These are phyloP conservation scores for Patella pellucida DNA, from an alignment of 2,888 invertebrate species.

Conservation along the genomic window DNA sequence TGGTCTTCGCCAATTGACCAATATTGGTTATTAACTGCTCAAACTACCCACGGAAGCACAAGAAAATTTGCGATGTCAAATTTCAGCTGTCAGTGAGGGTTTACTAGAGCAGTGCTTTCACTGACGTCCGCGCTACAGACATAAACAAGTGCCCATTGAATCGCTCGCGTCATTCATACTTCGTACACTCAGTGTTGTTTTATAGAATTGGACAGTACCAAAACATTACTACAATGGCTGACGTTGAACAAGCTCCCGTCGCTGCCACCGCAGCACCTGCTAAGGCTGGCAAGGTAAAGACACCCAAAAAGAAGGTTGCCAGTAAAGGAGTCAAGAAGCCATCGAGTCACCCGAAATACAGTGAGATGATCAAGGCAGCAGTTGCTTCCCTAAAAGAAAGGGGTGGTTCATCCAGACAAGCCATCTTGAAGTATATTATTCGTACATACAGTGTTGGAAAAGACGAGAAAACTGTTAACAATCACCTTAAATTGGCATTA, in stretches of 20 bases:
- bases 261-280: constrained; percentile 14
- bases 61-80: background rate
- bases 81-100: constrained; percentile 13
- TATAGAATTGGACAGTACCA: background rate
- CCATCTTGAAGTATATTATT: constrained; percentile 68
- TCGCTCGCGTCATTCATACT: constrained; percentile 6
- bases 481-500: constrained; percentile 58
- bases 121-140: constrained; percentile 26
- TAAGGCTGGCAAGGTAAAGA: constrained; percentile 26
- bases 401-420: constrained; percentile 66
- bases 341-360: constrained; percentile 51
- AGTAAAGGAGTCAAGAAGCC: constrained; percentile 44
- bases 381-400: constrained; percentile 63
- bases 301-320: constrained; percentile 38
- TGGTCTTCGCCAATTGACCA: background rate
- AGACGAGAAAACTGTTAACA: constrained; percentile 48
- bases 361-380: constrained; percentile 66
- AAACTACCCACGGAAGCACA: constrained; percentile 21
- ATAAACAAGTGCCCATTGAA: constrained; percentile 19
- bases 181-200: background rate
- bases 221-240: constrained; percentile 26
- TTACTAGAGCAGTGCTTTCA: constrained; percentile 20
- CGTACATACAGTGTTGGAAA: constrained; percentile 61
- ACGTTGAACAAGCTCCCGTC: constrained; percentile 10
- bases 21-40: background rate